Evolutionary conservation across 2,797 vertebrate species (phyloP).

Genomic region (Pseudomugil gertrudae): DNA sequence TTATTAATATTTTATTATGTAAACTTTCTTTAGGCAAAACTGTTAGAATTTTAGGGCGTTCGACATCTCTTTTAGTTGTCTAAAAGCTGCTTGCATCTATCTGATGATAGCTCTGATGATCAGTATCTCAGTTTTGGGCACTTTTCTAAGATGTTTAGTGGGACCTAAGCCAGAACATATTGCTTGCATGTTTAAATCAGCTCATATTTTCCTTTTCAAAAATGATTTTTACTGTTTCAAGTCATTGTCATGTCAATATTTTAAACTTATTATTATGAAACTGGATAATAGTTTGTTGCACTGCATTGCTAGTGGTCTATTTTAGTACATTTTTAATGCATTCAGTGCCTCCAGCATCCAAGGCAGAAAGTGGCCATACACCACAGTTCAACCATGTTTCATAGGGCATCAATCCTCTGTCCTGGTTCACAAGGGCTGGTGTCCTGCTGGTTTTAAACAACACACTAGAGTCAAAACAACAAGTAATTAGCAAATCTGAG

Average conservation of each 20-base stretch:
- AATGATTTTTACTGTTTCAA: not conserved
- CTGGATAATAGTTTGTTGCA: not conserved
- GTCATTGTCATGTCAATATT: not conserved
- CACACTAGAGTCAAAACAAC: too few species aligned
- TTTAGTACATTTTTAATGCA: not conserved
- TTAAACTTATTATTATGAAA: not conserved
- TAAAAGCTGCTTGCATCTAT: not conserved
- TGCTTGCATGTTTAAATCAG: too few species aligned
- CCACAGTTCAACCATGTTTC: too few species aligned
- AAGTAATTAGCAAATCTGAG: too few species aligned
- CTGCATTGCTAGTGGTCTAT: not conserved
- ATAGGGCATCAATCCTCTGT: not conserved
- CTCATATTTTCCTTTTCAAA: not conserved
- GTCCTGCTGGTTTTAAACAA: not conserved
- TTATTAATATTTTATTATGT: too few species aligned
- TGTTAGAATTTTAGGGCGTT: not conserved
- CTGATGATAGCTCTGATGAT: not conserved
- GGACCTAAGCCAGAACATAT: too few species aligned
- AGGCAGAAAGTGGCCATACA: too few species aligned
- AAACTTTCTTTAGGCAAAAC: too few species aligned
- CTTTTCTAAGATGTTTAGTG: too few species aligned
- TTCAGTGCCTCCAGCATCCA: not conserved
- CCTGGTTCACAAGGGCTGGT: not conserved
- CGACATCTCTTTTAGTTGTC: not conserved
- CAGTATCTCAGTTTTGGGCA: too few species aligned